Conservation (phyloP, 2,888 invertebrate species). For the Heliconius aoede region DNA sequence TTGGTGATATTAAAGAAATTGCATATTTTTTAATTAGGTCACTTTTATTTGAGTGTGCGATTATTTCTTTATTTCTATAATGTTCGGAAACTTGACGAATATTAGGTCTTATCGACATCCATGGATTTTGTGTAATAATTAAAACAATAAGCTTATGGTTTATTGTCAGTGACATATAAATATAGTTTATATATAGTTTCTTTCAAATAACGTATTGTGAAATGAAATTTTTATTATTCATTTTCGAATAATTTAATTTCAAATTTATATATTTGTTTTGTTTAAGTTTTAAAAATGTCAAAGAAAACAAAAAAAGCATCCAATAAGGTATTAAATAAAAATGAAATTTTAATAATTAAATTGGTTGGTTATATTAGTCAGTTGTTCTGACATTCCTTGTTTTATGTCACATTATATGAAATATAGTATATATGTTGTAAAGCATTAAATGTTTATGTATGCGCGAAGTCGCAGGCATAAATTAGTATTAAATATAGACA, state of each 20-base stretch:
- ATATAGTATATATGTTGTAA: constrained; percentile 11
- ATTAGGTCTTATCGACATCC: neutral
- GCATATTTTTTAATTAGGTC: neutral
- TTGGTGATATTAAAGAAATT: neutral
- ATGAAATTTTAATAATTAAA: neutral
- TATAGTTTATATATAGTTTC: no score
- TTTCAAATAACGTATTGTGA: neutral
- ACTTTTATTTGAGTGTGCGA: neutral
- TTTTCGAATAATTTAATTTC: neutral
- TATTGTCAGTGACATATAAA: constrained; percentile 8
- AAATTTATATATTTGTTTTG: neutral
- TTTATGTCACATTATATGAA: neutral
- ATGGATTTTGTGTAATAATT: neutral
- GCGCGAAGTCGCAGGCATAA: constrained; percentile 5
- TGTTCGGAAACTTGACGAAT: neutral
- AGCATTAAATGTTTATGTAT: constrained; percentile 10
- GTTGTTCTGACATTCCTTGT: neutral
- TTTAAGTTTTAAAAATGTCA: neutral
- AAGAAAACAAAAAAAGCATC: neutral
- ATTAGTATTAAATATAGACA: constrained; percentile 25
- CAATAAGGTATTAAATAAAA: neutral
- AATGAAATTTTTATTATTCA: neutral
- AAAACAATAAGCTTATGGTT: neutral
- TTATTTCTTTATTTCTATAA: neutral
- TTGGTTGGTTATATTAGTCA: neutral